Conservation (phyloP, 1,140 invertebrate genomes). For the Hyposmocoma kahamanoa region DNA sequence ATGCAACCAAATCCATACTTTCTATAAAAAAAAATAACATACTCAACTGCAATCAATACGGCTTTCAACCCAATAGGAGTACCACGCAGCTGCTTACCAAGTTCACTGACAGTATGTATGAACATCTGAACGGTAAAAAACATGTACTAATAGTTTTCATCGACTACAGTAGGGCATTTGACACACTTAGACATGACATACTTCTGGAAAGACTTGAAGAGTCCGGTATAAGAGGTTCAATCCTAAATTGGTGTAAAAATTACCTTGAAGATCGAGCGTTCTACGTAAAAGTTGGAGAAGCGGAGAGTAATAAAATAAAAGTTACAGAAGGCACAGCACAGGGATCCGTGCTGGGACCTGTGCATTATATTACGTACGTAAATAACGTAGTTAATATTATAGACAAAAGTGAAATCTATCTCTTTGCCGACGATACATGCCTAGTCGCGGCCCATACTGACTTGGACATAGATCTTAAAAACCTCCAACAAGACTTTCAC, state of each 20-base stretch:
- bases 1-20: neutral
- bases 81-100: neutral
- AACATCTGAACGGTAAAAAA: neutral
- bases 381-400: slow-evolving; percentile 1
- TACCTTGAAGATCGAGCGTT: neutral
- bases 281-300: neutral
- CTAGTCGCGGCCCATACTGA: neutral
- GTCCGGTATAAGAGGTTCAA: neutral
- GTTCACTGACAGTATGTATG: neutral
- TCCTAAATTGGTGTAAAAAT: slow-evolving; percentile 1
- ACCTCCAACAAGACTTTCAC: neutral
- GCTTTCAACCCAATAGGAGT: neutral
- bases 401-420: neutral
- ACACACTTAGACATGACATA: neutral
- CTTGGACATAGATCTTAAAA: neutral
- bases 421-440: slow-evolving; percentile 1
- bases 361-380: slow-evolving; percentile 1
- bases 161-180: neutral
- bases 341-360: neutral
- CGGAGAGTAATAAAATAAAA: neutral
- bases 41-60: neutral
- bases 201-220: neutral
- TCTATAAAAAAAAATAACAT: neutral
- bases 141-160: neutral
- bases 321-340: neutral